Conservation (phyloP, 2,113 vertebrate genomes). For the Syngnathoides biaculeatus region DNA sequence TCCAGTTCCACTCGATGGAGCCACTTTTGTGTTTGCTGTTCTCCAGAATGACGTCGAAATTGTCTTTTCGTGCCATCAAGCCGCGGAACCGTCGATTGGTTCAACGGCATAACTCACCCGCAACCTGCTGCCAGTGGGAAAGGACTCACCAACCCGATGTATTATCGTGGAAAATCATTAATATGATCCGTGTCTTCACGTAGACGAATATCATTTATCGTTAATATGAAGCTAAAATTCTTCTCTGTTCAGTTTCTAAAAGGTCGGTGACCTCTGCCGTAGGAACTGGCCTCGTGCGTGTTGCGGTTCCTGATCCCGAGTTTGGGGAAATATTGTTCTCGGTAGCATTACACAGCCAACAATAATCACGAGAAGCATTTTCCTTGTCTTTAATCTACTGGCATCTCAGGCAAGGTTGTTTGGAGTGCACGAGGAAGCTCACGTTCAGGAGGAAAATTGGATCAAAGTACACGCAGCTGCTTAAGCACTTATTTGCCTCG, state of each 20-base stretch:
- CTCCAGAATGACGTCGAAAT: not conserved
- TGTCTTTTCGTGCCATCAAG: not conserved
- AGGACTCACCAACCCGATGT: too few species aligned
- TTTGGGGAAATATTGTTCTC: not conserved
- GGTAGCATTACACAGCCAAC: constrained; percentile 36
- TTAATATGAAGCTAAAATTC: too few species aligned
- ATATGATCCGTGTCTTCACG: too few species aligned
- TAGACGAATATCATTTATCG: too few species aligned
- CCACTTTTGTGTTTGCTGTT: not conserved
- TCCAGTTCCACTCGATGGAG: too few species aligned
- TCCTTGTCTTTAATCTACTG: constrained; percentile 63
- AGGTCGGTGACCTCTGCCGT: not conserved
- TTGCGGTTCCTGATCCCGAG: not conserved
- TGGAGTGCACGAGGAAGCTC: constrained; percentile 70
- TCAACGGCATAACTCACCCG: too few species aligned
- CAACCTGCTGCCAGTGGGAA: too few species aligned
- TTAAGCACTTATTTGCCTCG: constrained; percentile 75
- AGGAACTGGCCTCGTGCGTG: not conserved
- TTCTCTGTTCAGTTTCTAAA: too few species aligned
- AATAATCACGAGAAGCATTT: constrained; percentile 67
- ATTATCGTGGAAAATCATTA: too few species aligned
- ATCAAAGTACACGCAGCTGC: constrained; percentile 79
- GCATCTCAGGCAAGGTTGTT: constrained; percentile 69
- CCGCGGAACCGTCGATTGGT: too few species aligned
- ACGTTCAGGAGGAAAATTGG: constrained; percentile 77